A percentile compares a stretch with the other conserved stretches of the same genome.
Evolutionary conservation across 2,113 vertebrate species (phyloP).

Genomic region (Lontra canadensis): DNA sequence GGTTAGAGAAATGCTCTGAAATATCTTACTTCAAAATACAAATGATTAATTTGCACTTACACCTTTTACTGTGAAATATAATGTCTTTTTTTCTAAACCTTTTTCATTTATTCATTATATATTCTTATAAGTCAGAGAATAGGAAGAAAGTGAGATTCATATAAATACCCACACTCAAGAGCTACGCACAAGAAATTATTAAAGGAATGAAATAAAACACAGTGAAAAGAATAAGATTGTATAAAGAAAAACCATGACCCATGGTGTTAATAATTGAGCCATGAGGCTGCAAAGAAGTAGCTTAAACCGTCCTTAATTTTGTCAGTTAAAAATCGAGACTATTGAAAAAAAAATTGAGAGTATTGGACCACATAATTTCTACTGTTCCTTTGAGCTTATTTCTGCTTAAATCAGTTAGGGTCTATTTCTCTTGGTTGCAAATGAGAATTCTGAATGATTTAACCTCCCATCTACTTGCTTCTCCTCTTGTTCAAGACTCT

Average conservation of each 20-base stretch:
- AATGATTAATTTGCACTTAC: background rate
- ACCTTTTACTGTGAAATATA: background rate
- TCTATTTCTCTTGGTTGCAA: background rate
- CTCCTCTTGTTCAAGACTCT: background rate
- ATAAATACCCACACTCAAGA: background rate
- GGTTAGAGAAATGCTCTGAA: background rate
- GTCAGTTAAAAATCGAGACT: background rate
- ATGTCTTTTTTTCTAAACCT: background rate
- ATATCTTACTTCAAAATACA: constrained; percentile 12
- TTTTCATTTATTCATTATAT: background rate
- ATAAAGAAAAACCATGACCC: background rate
- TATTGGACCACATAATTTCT: background rate
- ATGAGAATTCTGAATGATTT: background rate
- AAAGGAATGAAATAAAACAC: background rate
- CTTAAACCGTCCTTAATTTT: background rate
- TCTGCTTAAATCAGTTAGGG: background rate
- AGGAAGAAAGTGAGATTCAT: background rate
- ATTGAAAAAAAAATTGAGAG: background rate
- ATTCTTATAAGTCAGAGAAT: background rate
- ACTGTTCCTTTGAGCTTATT: background rate
- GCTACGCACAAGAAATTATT: background rate
- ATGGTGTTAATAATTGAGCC: background rate
- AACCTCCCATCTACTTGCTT: background rate
- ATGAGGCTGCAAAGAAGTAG: background rate
- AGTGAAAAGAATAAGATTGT: background rate